Conservation (phyloP, 2,888 invertebrate genomes). For the Drosophila kanekoi region DNA sequence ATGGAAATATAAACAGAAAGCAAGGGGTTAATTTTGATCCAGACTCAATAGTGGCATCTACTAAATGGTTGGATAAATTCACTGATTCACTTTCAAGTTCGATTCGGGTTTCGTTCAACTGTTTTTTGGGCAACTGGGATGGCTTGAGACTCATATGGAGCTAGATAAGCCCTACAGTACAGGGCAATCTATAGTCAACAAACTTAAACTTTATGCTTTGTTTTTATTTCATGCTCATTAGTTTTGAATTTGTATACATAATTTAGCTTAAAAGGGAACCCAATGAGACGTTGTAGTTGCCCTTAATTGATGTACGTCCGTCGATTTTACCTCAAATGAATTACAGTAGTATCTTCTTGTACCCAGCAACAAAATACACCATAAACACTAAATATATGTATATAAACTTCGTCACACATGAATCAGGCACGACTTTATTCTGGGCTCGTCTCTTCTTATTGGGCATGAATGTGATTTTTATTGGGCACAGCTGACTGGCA, state of each 20-base stretch:
- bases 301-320: background rate
- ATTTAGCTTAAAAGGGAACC: constrained; percentile 45
- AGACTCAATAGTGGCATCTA: too few relatives aligned
- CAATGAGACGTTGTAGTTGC: constrained; percentile 5
- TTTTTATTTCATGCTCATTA: constrained; percentile 11
- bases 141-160: too few relatives aligned
- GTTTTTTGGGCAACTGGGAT: too few relatives aligned
- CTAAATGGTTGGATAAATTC: too few relatives aligned
- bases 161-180: background rate
- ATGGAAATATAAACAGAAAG: too few relatives aligned
- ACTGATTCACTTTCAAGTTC: too few relatives aligned
- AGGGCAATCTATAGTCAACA: background rate
- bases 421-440: constrained; percentile 27
- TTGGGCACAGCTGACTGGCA: constrained; percentile 51
- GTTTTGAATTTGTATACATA: constrained; percentile 41
- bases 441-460: constrained; percentile 20
- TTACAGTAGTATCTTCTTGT: background rate
- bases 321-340: background rate
- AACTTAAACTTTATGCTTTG: background rate
- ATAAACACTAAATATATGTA: background rate
- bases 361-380: background rate
- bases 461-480: constrained; percentile 55
- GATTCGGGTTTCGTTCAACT: too few relatives aligned
- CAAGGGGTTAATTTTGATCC: too few relatives aligned
- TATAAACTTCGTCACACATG: background rate